Percentiles rank a stretch among this genome's conserved stretches.
phyloP scores from a whole-genome alignment of 2,797 vertebrate species.

The Parotocinclus haroldoi region DNA sequence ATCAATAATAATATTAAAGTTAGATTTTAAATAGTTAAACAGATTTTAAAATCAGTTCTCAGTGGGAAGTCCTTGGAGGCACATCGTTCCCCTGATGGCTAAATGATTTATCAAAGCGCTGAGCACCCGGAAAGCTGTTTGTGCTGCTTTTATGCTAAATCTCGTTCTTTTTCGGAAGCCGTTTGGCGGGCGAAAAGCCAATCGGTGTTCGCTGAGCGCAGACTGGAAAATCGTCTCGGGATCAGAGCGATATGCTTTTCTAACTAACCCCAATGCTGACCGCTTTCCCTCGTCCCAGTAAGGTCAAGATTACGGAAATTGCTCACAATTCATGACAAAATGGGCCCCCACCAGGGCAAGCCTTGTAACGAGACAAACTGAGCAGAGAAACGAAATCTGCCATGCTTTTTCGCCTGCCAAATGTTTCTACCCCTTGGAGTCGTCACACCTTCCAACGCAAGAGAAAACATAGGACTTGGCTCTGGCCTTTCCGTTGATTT shows the following conservation, averaged over 20 bases:
- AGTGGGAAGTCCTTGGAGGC: no score
- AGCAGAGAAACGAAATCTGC: background rate
- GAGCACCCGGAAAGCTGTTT: no score
- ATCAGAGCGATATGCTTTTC: background rate
- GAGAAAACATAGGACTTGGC: background rate
- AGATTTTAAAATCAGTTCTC: no score
- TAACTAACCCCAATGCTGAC: background rate
- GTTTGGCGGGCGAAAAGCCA: no score
- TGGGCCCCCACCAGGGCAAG: background rate
- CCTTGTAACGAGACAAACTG: background rate
- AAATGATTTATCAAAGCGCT: no score
- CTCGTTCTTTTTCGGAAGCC: no score
- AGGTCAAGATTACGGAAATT: constrained; percentile 9
- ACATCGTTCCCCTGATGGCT: no score
- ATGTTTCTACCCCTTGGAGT: background rate
- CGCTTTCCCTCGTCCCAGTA: constrained; percentile 4
- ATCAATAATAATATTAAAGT: no score
- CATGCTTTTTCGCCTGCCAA: background rate
- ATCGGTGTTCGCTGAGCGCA: no score
- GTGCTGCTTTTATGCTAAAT: no score
- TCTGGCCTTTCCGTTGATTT: background rate
- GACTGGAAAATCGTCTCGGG: background rate
- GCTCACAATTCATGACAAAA: constrained; percentile 1
- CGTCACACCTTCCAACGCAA: constrained; percentile 5
- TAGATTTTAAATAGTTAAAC: no score